Conservation (phyloP, 2,113 vertebrate genomes). For the Tyrannus savana region DNA sequence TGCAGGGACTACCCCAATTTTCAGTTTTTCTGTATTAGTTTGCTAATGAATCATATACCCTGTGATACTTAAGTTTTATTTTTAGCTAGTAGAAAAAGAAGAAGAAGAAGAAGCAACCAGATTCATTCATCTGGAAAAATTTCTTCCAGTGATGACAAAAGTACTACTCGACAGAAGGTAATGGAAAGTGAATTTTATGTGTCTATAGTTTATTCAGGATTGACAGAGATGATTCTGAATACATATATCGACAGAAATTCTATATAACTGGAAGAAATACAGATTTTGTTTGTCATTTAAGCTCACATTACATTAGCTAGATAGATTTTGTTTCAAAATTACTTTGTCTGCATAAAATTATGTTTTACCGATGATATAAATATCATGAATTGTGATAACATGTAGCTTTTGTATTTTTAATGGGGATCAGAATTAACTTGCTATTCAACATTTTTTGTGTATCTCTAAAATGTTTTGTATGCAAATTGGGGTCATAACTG, state of each 20-base stretch:
- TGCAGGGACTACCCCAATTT: neutral
- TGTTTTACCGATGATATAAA: neutral
- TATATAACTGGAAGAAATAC: neutral
- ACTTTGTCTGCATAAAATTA: neutral
- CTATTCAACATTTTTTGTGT: neutral
- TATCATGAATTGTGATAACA: neutral
- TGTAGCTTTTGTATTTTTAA: neutral
- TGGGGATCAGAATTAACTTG: slow-evolving; percentile 13
- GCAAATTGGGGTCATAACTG: neutral
- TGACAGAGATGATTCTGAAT: neutral
- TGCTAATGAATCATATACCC: neutral
- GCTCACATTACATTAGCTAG: neutral
- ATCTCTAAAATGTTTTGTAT: slow-evolving; percentile 1
- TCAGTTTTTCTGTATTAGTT: neutral
- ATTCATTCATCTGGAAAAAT: slow-evolving; percentile 84
- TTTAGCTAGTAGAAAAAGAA: slow-evolving; percentile 90
- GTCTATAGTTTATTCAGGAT: neutral
- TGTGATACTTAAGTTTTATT: slow-evolving; percentile 13
- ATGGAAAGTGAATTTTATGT: slow-evolving; percentile 11
- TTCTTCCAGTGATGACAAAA: slow-evolving; percentile 89
- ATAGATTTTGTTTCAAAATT: slow-evolving; percentile 1
- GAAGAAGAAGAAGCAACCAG: slow-evolving; percentile 88
- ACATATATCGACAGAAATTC: neutral
- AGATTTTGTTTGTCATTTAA: neutral
- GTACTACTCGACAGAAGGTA: slow-evolving; percentile 85